Evolutionary conservation across 2,888 invertebrate genomes (phyloP).

Genomic region (Trimorus sp.): DNA sequence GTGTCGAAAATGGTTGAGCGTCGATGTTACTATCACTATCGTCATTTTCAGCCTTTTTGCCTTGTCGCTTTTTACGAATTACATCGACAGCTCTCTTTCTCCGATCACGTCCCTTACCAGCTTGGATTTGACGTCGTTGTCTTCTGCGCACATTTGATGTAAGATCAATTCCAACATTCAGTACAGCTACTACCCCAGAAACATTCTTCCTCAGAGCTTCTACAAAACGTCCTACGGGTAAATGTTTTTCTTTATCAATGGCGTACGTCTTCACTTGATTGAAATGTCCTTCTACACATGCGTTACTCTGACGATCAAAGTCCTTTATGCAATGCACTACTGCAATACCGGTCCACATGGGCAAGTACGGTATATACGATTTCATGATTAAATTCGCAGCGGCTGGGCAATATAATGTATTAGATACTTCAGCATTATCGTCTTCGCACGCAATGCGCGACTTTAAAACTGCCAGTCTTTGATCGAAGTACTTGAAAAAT

Average conservation of each 20-base stretch:
- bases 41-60: neutral
- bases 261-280: neutral
- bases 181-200: neutral
- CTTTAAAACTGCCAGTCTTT: neutral
- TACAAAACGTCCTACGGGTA: neutral
- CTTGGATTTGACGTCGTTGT: neutral
- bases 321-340: neutral
- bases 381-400: slow-evolving; percentile 7
- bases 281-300: slow-evolving; percentile 18
- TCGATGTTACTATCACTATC: no score
- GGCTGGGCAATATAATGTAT: slow-evolving; percentile 2
- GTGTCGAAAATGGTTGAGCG: no score
- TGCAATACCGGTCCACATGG: slow-evolving; percentile 18
- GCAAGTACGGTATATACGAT: slow-evolving; percentile 14
- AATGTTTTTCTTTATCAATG: neutral
- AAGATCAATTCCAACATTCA: neutral
- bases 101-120: neutral
- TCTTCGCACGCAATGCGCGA: neutral
- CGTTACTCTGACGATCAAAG: slow-evolving; percentile 26
- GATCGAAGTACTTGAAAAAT: slow-evolving; percentile 1
- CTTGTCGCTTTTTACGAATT: neutral
- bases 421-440: neutral
- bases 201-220: neutral
- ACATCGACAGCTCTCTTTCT: neutral
- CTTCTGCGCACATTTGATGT: slow-evolving; percentile 13